A percentile compares a stretch with the other conserved stretches of the same genome.
Evolutionary conservation across 2,888 invertebrate genomes (phyloP).

Genomic region (Xestobium rufovillosum): DNA sequence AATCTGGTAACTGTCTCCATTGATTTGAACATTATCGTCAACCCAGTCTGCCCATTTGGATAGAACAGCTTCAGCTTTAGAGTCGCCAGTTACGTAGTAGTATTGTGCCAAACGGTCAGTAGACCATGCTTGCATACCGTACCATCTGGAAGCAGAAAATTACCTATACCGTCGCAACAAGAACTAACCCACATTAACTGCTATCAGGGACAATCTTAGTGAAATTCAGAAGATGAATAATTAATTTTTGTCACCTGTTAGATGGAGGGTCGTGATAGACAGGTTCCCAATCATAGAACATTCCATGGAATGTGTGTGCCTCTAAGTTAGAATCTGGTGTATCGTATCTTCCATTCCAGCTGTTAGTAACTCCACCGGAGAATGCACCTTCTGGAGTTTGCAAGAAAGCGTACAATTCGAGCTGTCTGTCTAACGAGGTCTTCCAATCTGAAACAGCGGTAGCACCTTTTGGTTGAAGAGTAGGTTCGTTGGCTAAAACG

Average conservation of each 20-base stretch:
- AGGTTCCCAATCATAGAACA: slow-evolving; percentile 29
- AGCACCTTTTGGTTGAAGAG: slow-evolving; percentile 24
- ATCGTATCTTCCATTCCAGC: slow-evolving; percentile 26
- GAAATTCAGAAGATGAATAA: no score
- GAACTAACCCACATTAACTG: no score
- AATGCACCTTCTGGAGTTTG: slow-evolving; percentile 27
- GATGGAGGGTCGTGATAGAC: slow-evolving; percentile 29
- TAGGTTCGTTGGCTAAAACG: slow-evolving; percentile 20
- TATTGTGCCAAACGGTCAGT: slow-evolving; percentile 27
- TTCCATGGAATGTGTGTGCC: slow-evolving; percentile 25
- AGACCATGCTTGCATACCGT: slow-evolving; percentile 29
- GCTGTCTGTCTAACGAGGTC: slow-evolving; percentile 24
- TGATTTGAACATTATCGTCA: slow-evolving; percentile 18
- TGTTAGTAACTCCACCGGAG: slow-evolving; percentile 28
- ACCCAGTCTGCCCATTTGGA: slow-evolving; percentile 27
- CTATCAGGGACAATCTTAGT: no score
- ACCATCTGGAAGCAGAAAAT: no score
- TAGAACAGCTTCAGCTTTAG: slow-evolving; percentile 20
- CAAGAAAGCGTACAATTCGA: slow-evolving; percentile 26
- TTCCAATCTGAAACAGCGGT: slow-evolving; percentile 26
- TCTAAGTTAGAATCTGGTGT: slow-evolving; percentile 23
- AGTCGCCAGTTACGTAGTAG: slow-evolving; percentile 26
- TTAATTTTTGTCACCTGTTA: no score
- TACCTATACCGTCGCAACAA: no score
- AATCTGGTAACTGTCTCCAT: slow-evolving; percentile 20